A percentile compares a stretch with the other conserved stretches of the same genome.
phyloP scores from a whole-genome alignment of 2,113 vertebrate genomes.

The Lonchura striata region DNA sequence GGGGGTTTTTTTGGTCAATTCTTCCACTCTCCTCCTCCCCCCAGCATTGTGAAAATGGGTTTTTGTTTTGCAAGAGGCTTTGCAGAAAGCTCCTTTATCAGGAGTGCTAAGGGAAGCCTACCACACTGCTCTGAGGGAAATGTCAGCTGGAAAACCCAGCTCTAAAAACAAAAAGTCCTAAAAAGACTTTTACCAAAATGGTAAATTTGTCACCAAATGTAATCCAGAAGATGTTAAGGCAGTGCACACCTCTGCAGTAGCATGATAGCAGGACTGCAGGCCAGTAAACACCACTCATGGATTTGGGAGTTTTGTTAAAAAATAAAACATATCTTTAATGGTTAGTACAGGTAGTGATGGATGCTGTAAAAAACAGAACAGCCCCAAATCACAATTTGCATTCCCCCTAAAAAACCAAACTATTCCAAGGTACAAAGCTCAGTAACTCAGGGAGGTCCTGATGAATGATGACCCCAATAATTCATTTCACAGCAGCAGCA shows the following conservation, averaged over 20 bases:
- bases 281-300: neutral
- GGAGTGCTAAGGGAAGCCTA: neutral
- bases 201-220: neutral
- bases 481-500: neutral
- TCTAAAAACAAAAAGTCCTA: neutral
- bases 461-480: accelerated
- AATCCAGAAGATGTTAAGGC: neutral
- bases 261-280: accelerated
- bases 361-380: neutral
- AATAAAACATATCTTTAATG: neutral
- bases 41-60: neutral
- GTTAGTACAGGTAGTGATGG: neutral
- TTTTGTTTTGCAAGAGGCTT: neutral
- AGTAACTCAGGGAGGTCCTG: neutral
- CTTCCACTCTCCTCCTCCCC: neutral
- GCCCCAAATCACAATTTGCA: neutral
- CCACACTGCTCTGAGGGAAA: neutral
- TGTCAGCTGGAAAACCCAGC: neutral
- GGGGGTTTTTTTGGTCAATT: neutral
- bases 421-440: neutral
- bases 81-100: neutral
- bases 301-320: neutral
- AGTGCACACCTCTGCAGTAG: neutral
- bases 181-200: neutral
- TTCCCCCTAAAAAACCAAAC: accelerated